Conservation (phyloP, 2,888 invertebrate species). For the Orchesellides sinensis region DNA sequence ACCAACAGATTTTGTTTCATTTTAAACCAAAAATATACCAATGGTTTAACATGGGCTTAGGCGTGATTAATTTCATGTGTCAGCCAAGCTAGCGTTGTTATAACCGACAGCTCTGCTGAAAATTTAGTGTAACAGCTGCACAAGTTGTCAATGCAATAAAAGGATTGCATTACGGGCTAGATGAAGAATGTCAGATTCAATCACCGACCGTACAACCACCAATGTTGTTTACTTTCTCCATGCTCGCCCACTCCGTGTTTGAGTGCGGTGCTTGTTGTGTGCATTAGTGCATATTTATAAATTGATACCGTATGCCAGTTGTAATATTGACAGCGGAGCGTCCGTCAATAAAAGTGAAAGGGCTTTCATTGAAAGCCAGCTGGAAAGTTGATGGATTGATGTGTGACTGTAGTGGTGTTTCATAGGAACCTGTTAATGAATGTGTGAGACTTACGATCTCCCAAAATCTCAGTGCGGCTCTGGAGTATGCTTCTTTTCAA, state of each 20-base stretch:
- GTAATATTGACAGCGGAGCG: not conserved
- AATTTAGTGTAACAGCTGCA: no score
- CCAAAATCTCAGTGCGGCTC: slow-evolving; percentile 75
- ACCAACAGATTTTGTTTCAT: no score
- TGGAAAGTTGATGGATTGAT: slow-evolving; percentile 32
- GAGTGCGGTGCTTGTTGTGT: no score
- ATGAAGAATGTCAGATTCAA: no score
- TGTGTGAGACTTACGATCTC: slow-evolving; percentile 75
- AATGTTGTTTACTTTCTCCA: not conserved
- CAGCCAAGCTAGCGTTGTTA: no score
- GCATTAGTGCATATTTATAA: no score
- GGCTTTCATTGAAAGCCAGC: not conserved
- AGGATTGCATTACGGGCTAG: no score
- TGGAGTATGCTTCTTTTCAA: slow-evolving; percentile 74
- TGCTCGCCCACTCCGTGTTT: not conserved
- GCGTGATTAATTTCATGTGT: no score
- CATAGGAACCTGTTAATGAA: slow-evolving; percentile 70
- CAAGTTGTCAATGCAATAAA: no score
- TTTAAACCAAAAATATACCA: no score
- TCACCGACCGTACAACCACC: not conserved
- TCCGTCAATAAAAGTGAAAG: not conserved
- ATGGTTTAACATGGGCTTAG: no score
- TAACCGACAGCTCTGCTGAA: no score
- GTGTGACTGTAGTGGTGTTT: slow-evolving; percentile 36
- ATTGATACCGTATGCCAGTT: not conserved